A percentile compares a stretch with the other conserved stretches of the same genome.
phyloP scores from a whole-genome alignment of 23 tunicate genomes.

The Oikopleura vanhoeffeni region DNA sequence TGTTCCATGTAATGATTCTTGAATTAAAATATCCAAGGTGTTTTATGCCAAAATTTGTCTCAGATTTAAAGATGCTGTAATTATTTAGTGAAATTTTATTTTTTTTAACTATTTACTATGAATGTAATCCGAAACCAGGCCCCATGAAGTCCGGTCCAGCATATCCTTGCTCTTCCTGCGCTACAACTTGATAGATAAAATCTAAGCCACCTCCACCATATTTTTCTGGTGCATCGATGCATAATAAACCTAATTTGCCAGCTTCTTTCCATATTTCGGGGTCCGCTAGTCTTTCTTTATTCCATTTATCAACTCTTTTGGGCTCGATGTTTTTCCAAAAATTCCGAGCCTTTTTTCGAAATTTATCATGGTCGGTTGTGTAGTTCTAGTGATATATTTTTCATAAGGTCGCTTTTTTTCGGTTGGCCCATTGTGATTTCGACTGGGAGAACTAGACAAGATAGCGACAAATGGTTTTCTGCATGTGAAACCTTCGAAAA shows the following conservation, averaged over 20 bases:
- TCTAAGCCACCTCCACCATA: slow-evolving; percentile 85
- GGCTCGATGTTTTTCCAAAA: neutral
- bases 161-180: slow-evolving; percentile 80
- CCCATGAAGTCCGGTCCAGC: slow-evolving; percentile 29
- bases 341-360: neutral
- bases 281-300: neutral
- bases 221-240: slow-evolving; percentile 30
- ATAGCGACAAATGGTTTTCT: too few species aligned
- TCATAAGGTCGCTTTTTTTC: neutral
- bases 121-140: slow-evolving; percentile 16
- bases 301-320: neutral
- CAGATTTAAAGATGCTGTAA: too few species aligned
- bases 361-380: neutral
- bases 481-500: too few species aligned
- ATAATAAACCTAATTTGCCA: neutral
- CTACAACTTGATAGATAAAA: slow-evolving; percentile 53
- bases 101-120: neutral
- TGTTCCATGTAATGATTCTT: too few species aligned
- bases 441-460: too few species aligned
- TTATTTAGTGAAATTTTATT: neutral
- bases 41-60: too few species aligned
- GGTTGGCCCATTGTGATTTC: too few species aligned
- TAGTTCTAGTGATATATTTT: neutral
- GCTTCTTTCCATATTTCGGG: slow-evolving; percentile 8
- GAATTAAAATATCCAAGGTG: too few species aligned